Base-by-base conservation (phyloP, 2,797 vertebrate genomes). In the Paratrypauchen microcephalus region DNA sequence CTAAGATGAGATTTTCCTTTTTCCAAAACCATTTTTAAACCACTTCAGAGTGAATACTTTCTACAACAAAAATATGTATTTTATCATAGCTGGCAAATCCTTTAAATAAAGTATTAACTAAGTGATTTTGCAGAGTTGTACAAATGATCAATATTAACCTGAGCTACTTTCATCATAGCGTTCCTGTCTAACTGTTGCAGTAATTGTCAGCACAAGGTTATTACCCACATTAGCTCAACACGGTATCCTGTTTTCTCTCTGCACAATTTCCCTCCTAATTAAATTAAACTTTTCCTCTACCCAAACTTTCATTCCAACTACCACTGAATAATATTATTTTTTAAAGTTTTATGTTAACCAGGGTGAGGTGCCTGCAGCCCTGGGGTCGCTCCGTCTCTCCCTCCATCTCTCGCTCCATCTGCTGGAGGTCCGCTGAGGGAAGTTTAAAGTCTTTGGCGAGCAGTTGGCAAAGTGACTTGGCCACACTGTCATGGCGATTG, bases 391-490 rank as follows among this genome's bases (percentile, higher is more conserved):
- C 71, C 71, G 75, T 78, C 85, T 72, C 70, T 28, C 71, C 28
- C 4, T 85, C 83, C 55, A 28, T 57, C 55, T 57, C 55, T 57
- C 24, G 1, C 21, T 57, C 55, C 83, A 82, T 86, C 79, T 79
- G 82, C 80, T 73, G 73, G 58, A 13, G 67, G 69, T 64, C 68
- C 56, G 75, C 65, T 76, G 73, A 39, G 70, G 68, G 21, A 88
- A 91, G 84, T 87, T 83, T 19, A 86, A 87, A 87, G 89, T 83
- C 86, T 91, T 90, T 90, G 78, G 78, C 56, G 66, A 83, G 75
- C 75, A 80, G 78, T 83, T 86, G 81, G 83, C 84, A 90, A 90
- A 91, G 89, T 91, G 84, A 87, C 87, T 80, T 69, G 47, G 62
- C 75, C 61, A 21, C 68, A 60, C 79, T 82, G 82, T 83, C 78